phyloP scores from a whole-genome alignment of 1,140 invertebrate genomes.

The Heliconius hewitsoni region DNA sequence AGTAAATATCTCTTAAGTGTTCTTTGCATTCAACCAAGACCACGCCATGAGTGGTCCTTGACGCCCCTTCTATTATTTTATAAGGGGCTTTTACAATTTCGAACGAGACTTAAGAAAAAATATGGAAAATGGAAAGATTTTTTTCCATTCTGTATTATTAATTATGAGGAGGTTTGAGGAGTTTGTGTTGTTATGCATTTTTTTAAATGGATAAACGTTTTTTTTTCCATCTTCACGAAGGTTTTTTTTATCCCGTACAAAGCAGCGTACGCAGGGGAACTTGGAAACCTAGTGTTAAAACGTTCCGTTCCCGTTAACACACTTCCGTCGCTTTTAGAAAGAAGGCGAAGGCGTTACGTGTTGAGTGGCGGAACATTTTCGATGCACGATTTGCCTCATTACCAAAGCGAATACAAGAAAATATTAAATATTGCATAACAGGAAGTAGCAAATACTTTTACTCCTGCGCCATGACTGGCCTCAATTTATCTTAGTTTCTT shows the following conservation, averaged over 20 bases:
- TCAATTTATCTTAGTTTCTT: not conserved
- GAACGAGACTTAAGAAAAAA: constrained; percentile 47
- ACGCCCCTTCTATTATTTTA: constrained; percentile 51
- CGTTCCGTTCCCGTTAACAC: too few relatives aligned
- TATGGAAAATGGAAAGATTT: constrained; percentile 43
- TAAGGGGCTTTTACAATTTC: constrained; percentile 49
- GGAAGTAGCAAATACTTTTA: too few relatives aligned
- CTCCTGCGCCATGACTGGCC: too few relatives aligned
- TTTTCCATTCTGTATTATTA: constrained; percentile 24
- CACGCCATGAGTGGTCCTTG: constrained; percentile 43
- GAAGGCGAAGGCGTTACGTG: too few relatives aligned
- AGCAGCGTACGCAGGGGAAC: too few relatives aligned
- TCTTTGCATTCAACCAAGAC: constrained; percentile 47
- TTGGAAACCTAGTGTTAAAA: too few relatives aligned
- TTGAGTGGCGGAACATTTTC: too few relatives aligned
- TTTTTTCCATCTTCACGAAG: not conserved
- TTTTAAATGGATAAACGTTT: not conserved
- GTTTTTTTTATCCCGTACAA: too few relatives aligned
- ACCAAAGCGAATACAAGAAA: too few relatives aligned
- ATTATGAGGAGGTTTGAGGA: constrained; percentile 24
- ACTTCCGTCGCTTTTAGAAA: too few relatives aligned
- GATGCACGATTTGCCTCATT: too few relatives aligned
- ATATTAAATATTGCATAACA: too few relatives aligned
- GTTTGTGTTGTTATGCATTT: not conserved
- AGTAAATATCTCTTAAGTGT: constrained; percentile 47